A percentile compares a stretch with the other conserved stretches of the same genome.
phyloP scores from a whole-genome alignment of 2,113 vertebrate species.

The Peromyscus californicus region DNA sequence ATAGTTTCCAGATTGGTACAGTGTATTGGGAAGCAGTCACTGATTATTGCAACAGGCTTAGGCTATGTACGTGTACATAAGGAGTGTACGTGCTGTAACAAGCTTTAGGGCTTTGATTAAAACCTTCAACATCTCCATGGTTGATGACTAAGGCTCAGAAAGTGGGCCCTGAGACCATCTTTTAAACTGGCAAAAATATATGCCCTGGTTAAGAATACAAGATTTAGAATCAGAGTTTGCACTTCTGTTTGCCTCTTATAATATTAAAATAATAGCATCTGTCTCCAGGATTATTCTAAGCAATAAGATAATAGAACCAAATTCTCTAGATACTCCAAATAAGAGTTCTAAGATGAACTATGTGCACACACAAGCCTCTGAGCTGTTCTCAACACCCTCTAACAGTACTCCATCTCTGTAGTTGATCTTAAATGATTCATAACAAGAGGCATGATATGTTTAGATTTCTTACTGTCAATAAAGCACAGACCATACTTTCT shows the following conservation, averaged over 20 bases:
- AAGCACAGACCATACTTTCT: background rate
- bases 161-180: background rate
- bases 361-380: background rate
- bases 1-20: background rate
- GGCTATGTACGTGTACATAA: too few relatives aligned
- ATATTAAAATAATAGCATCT: conserved; percentile 16
- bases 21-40: background rate
- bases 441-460: background rate
- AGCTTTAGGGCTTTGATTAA: background rate
- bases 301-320: background rate
- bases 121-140: background rate
- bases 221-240: background rate
- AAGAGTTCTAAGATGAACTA: background rate
- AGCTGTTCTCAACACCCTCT: background rate
- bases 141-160: background rate
- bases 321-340: background rate
- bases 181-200: background rate
- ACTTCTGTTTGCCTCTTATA: background rate
- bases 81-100: background rate
- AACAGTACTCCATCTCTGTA: background rate
- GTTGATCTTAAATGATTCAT: background rate
- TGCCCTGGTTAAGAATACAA: background rate
- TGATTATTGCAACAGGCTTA: background rate
- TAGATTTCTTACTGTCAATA: conserved; percentile 14
- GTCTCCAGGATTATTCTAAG: background rate